Percentiles rank a stretch among this genome's conserved stretches.
Evolutionary conservation across 2,888 invertebrate genomes (phyloP).

Genomic region (Petrophora chlorosata): DNA sequence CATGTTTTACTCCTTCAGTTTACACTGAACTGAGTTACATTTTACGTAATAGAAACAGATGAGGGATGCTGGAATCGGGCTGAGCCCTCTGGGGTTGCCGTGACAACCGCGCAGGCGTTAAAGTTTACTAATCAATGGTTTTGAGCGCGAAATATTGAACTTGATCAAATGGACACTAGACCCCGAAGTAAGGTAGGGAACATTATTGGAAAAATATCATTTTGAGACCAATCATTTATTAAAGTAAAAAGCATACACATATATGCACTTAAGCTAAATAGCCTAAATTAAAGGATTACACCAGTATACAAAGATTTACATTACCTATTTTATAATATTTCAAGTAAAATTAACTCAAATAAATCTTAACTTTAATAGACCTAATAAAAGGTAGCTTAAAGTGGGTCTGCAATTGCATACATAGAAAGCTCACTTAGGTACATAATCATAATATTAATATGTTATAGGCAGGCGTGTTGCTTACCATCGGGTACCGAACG

Average conservation of each 20-base stretch:
- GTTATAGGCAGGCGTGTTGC: no score
- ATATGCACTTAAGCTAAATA: no score
- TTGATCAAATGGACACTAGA: neutral
- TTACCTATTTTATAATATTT: no score
- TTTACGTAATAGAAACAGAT: conserved; percentile 52
- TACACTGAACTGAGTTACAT: conserved; percentile 19
- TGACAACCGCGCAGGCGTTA: conserved; percentile 68
- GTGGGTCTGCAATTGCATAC: no score
- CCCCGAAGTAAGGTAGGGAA: neutral
- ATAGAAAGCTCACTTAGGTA: no score
- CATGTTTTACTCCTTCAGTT: conserved; percentile 3
- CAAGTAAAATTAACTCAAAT: no score
- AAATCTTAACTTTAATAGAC: no score
- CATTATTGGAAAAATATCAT: neutral
- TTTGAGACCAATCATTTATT: conserved; percentile 7
- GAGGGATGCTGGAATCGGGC: conserved; percentile 61
- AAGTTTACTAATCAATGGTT: conserved; percentile 30
- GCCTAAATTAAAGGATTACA: no score
- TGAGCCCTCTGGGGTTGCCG: conserved; percentile 52
- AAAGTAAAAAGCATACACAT: neutral
- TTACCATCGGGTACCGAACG: no score
- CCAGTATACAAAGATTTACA: no score
- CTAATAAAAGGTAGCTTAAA: no score
- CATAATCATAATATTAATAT: no score
- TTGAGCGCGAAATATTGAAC: neutral